Evolutionary conservation across 2,113 vertebrate species (phyloP), one percentile per base, ranked within the genome.

Genomic region (Martes martes): DNA sequence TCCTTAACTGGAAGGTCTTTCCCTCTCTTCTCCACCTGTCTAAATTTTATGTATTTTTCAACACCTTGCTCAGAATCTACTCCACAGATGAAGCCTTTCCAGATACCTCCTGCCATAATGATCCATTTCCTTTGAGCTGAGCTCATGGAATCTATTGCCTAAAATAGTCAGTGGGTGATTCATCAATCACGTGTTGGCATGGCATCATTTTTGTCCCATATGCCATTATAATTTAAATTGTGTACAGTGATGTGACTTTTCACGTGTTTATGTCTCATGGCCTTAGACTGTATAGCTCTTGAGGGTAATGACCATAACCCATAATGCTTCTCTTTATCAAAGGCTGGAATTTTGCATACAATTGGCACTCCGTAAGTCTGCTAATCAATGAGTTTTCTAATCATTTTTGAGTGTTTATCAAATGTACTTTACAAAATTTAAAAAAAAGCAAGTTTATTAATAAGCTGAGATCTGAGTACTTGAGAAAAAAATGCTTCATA

Each of bases 391-490:
- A 47, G 50, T 69, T 85, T 95, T 85, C 78, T 80, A 85, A 65
- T 93, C n/a, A 96, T 16, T 89, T 93, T 57, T 96, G 59, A 91
- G 52, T 55, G 5, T 21, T 31, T 39, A 91, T 55, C 65, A 83
- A 87, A 65, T 57, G n/a, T 11, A 95, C 39, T 86, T 92, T 91
- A 59, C 39, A 28, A 73, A 97, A 83, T 67, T 67, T 39, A 83
- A 59, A 50, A 93, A 93, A 94, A 91, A 76, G 24, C 24, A 69
- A 13, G 13, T 69, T 81, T 92, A 86, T 52, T 95, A 96, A 74
- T 63, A 82, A 82, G 91, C 55, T 69, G 39, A 88, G 59, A 86
- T 71, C 55, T 79, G 52, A 82, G 59, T 78, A 83, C 26, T 55
- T 47, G 91, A 18, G 39, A 93, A 94, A 91, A 78, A 93, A 91